Evolutionary conservation across 2,888 invertebrate genomes (phyloP).

Genomic region (Chloroclystis v-ata): DNA sequence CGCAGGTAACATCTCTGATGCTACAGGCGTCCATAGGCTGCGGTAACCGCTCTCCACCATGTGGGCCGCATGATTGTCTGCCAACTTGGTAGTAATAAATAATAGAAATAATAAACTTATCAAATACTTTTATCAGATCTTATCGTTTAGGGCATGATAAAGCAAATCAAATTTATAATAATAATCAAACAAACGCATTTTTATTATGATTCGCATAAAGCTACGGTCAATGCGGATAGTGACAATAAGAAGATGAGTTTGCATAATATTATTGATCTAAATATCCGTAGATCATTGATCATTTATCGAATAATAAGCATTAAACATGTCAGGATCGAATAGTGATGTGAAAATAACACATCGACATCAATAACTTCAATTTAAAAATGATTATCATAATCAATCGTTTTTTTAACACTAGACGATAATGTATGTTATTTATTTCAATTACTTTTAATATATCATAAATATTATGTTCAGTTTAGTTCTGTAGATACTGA

Average conservation of each 20-base stretch:
- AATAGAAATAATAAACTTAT: too few species aligned
- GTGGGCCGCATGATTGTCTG: too few species aligned
- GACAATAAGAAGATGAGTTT: constrained; percentile 68
- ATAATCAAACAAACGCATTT: constrained; percentile 27
- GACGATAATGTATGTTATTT: too few species aligned
- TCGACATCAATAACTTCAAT: constrained; percentile 17
- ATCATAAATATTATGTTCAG: too few species aligned
- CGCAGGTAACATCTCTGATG: too few species aligned
- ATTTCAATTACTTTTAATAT: too few species aligned
- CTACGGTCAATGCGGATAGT: constrained; percentile 52
- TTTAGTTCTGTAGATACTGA: too few species aligned
- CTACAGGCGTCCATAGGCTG: too few species aligned
- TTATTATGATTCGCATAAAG: constrained; percentile 5
- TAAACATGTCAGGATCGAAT: constrained; percentile 51
- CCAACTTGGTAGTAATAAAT: too few species aligned
- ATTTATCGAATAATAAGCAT: constrained; percentile 65
- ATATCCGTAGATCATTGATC: constrained; percentile 74
- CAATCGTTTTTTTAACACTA: too few species aligned
- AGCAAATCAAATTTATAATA: constrained; percentile 30
- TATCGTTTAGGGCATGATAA: constrained; percentile 39
- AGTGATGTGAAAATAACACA: constrained; percentile 35
- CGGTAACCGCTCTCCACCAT: too few species aligned
- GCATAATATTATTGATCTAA: constrained; percentile 76
- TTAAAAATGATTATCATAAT: too few species aligned
- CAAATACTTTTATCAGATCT: background rate